Evolutionary conservation across 2,113 vertebrate species (phyloP), one percentile per base, ranked within the genome.

Genomic region (Orcinus orca): DNA sequence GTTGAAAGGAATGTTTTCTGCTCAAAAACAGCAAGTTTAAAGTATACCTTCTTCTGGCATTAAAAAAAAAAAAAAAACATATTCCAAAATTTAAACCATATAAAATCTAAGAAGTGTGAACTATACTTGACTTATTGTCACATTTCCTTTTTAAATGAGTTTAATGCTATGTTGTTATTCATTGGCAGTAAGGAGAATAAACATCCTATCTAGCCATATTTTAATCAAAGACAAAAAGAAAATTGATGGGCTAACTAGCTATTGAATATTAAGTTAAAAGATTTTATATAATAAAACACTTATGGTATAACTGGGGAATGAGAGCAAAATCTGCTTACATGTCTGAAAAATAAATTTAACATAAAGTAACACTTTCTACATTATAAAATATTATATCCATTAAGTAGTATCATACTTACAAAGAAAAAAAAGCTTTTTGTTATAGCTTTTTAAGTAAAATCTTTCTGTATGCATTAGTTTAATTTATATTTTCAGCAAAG

Each of bases 401-500:
- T 97, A 92, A 89, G 11, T 38, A 80, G 29, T 70, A 89, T n/a
- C 29, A 71, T 13, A 82, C 1, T 23, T 80, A 73, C 68, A 68
- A 50, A 47, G 29, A 44, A 85, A 84, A 67, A 89, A 17, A 14
- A 84, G 93, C 10, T 47, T 82, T 86, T 65, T 63, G 29, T 86
- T 81, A 55, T 14, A 84, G 31, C 68, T 21, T 91, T 76, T 86
- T 65, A 95, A 76, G 25, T 76, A 90, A 67, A 73, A 93, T 50
- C 2, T 97, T 95, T 95, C 41, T 94, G 7, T 84, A 12, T 29
- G 60, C 33, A 93, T 81, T 77, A 96, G 65, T 65, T 47, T 44
- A 97, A 92, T 68, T 92, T 62, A 90, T 41, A 82, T 50, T 97
- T 96, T 95, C 84, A 96, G 23, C 44, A 96, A 93, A 95, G 13